Percentiles rank a stretch among this genome's conserved stretches.
Evolutionary conservation across 64 coral and sea anemone genomes (phyloP).

Genomic region (Catalaphyllia jardinei): DNA sequence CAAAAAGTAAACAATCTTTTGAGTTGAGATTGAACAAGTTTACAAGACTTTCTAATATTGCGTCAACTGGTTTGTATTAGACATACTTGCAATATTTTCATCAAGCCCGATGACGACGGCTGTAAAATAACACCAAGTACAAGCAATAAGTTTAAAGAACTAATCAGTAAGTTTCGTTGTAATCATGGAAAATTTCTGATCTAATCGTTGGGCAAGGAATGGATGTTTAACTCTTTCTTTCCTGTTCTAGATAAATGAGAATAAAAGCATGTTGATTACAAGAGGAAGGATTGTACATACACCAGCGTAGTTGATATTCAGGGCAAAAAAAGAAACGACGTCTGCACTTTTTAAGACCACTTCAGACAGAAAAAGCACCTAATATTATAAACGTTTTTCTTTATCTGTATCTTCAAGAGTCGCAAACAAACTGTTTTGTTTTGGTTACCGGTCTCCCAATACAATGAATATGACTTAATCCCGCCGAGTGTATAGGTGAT

Average conservation of each 20-base stretch:
- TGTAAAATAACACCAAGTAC: neutral
- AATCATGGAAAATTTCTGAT: neutral
- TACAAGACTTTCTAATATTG: slow-evolving; percentile 10
- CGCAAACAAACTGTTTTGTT: slow-evolving; percentile 49
- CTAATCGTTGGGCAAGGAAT: neutral
- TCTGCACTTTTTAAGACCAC: neutral
- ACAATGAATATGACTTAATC: neutral
- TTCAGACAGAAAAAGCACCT: neutral
- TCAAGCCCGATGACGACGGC: neutral
- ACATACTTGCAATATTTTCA: slow-evolving; percentile 23
- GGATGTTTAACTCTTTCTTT: neutral
- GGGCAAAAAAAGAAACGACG: neutral
- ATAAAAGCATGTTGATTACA: too few species aligned
- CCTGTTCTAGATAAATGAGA: too few species aligned
- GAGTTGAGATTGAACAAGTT: slow-evolving; percentile 1
- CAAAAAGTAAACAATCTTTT: slow-evolving; percentile 20
- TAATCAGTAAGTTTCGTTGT: neutral
- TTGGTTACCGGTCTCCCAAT: neutral
- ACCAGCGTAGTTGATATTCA: neutral
- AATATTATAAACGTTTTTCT: neutral
- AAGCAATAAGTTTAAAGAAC: neutral
- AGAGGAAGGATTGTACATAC: too few species aligned
- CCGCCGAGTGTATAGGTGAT: neutral
- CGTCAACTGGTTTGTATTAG: slow-evolving; percentile 18
- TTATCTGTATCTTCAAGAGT: slow-evolving; percentile 25